Conservation (phyloP, 2,888 invertebrate species). For the Tipula lateralis region DNA sequence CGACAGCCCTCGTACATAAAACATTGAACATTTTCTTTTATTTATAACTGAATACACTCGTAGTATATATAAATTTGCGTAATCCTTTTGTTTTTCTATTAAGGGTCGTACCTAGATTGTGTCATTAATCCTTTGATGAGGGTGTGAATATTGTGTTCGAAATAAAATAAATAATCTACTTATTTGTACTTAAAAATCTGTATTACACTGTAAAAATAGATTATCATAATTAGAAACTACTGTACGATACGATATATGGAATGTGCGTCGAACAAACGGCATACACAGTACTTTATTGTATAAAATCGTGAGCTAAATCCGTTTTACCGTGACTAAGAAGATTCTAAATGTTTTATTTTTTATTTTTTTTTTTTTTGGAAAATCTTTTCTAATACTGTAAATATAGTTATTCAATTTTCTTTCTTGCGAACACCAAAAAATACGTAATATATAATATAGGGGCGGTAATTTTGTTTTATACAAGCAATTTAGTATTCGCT, state of each 20-base stretch:
- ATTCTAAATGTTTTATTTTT: not conserved
- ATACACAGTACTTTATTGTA: not conserved
- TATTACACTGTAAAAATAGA: slow-evolving; percentile 19
- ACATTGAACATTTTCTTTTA: slow-evolving; percentile 1
- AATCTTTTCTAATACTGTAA: not conserved
- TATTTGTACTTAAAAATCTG: not conserved
- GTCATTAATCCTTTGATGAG: slow-evolving; percentile 19
- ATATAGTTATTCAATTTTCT: slow-evolving; percentile 11
- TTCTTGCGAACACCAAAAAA: not conserved
- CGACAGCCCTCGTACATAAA: too few species aligned
- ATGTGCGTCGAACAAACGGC: not conserved
- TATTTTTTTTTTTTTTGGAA: not conserved
- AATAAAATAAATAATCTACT: not conserved
- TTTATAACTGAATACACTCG: not conserved
- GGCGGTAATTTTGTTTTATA: not conserved
- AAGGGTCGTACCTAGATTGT: slow-evolving; percentile 24
- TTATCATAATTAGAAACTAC: slow-evolving; percentile 14
- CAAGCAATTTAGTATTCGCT: slow-evolving; percentile 19
- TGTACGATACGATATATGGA: not conserved
- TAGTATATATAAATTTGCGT: not conserved
- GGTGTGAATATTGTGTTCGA: not conserved
- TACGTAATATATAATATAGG: not conserved
- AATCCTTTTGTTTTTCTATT: slow-evolving; percentile 20
- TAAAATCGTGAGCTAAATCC: slow-evolving; percentile 4
- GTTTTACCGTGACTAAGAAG: not conserved